These are phyloP conservation scores for Chirona hameri DNA, from an alignment of 2,888 invertebrate genomes.

Conservation along the genomic window DNA sequence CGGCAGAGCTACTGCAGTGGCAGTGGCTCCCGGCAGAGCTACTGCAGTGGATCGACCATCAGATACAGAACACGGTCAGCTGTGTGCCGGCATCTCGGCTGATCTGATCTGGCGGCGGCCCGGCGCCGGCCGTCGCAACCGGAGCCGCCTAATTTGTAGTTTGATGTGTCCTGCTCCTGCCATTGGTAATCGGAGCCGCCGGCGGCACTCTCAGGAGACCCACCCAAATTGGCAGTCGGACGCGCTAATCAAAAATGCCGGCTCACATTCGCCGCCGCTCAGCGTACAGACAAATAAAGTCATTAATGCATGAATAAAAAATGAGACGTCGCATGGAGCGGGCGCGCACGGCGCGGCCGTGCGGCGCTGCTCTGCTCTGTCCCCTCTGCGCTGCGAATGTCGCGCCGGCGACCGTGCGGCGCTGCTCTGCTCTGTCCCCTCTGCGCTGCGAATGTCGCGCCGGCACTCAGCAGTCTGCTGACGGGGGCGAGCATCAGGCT, in stretches of 20 bases:
- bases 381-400: background rate
- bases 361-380: background rate
- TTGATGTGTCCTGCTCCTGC: conserved; percentile 1
- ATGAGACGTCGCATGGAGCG: background rate
- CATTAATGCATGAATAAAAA: conserved; percentile 28
- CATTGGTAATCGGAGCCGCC: conserved; percentile 4
- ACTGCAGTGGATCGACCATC: too few relatives aligned
- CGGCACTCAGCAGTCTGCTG: background rate
- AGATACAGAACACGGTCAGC: too few relatives aligned
- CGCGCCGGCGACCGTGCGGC: background rate
- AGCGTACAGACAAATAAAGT: conserved; percentile 5
- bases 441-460: background rate
- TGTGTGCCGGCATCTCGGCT: background rate
- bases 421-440: background rate
- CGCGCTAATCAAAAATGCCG: conserved; percentile 28
- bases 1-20: too few relatives aligned
- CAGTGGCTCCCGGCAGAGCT: too few relatives aligned
- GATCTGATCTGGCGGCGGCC: background rate
- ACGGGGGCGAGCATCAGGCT: background rate
- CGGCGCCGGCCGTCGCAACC: background rate
- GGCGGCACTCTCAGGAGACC: background rate
- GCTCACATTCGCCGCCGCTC: background rate
- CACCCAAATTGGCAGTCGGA: background rate
- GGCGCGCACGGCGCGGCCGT: background rate
- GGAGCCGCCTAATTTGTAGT: background rate